A percentile compares a stretch with the other conserved stretches of the same genome.
These are phyloP conservation scores for Epistrophella euchroma DNA, from an alignment of 2,888 invertebrate species.

Conservation along the genomic window DNA sequence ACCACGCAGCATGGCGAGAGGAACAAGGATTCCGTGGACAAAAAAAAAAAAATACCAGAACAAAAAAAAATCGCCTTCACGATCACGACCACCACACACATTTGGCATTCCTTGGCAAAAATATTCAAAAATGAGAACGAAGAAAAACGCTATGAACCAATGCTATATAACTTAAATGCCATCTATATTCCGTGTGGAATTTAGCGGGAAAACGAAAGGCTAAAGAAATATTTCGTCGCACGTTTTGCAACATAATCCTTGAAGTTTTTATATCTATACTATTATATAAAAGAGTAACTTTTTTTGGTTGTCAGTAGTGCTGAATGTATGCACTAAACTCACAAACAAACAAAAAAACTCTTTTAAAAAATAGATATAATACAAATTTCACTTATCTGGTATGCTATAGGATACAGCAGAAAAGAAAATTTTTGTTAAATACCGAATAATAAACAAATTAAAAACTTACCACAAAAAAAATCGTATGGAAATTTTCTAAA, in stretches of 20 bases:
- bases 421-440: too few species aligned
- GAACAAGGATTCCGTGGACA: slow-evolving; percentile 42
- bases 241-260: slow-evolving; percentile 73
- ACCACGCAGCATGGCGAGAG: slow-evolving; percentile 39
- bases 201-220: slow-evolving; percentile 15
- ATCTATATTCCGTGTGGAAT: slow-evolving; percentile 13
- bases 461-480: too few species aligned
- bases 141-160: background rate
- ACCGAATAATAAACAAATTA: too few species aligned
- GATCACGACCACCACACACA: slow-evolving; percentile 8
- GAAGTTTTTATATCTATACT: slow-evolving; percentile 55
- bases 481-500: too few species aligned
- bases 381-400: too few species aligned
- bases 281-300: too few species aligned
- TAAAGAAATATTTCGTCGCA: slow-evolving; percentile 65
- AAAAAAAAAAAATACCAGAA: slow-evolving; percentile 41
- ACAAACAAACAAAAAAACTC: too few species aligned
- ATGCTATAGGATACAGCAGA: too few species aligned
- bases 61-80: slow-evolving; percentile 43
- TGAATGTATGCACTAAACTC: too few species aligned
- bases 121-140: slow-evolving; percentile 39
- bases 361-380: too few species aligned
- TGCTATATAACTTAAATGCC: background rate
- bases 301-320: too few species aligned
- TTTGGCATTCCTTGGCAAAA: slow-evolving; percentile 50